Conservation (phyloP, 2,888 invertebrate species). For the Eupithecia insigniata region DNA sequence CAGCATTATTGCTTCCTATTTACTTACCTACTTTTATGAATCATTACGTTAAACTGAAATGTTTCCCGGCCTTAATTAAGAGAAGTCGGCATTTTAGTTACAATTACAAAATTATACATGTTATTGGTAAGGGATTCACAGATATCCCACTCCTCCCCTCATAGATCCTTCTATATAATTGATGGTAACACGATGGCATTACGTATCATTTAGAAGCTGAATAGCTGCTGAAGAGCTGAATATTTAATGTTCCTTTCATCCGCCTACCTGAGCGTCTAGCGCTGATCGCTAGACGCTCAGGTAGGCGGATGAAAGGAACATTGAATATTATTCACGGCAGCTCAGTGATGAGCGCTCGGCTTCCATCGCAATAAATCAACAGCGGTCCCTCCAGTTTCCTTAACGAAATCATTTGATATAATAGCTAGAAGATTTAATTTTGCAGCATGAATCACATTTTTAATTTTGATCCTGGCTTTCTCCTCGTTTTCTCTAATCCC, state of each 20-base stretch:
- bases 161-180: conserved; percentile 9
- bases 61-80: neutral
- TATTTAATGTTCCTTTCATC: too few species aligned
- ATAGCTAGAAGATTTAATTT: neutral
- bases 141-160: neutral
- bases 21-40: neutral
- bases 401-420: neutral
- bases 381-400: neutral
- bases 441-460: neutral
- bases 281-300: conserved; percentile 17
- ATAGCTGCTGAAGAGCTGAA: too few species aligned
- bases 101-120: neutral
- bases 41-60: neutral
- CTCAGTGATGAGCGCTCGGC: conserved; percentile 2
- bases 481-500: neutral
- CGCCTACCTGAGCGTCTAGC: too few species aligned
- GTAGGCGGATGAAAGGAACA: conserved; percentile 19
- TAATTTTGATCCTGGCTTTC: neutral
- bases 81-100: neutral
- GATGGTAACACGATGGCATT: conserved; percentile 35
- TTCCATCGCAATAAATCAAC: conserved; percentile 4
- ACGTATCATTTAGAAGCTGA: conserved; percentile 24
- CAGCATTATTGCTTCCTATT: neutral
- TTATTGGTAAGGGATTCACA: neutral
- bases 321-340: conserved; percentile 25